Conservation (phyloP, 1,140 invertebrate species). For the Halesus radiatus region DNA sequence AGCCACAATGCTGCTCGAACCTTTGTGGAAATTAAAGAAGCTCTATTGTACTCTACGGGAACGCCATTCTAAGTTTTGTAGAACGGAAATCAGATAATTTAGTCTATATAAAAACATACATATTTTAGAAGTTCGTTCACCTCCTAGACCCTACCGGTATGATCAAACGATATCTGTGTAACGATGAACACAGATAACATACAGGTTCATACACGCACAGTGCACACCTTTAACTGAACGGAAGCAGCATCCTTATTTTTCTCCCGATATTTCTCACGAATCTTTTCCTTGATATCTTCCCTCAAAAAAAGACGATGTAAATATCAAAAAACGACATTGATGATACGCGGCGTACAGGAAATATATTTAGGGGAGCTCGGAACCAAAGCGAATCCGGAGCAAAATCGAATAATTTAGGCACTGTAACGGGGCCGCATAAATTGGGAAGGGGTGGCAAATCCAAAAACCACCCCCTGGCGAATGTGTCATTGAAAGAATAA, state of each 20-base stretch:
- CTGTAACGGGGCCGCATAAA: slow-evolving; percentile 8
- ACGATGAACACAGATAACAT: too few species aligned
- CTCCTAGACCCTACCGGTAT: too few species aligned
- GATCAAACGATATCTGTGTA: too few species aligned
- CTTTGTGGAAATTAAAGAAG: too few species aligned
- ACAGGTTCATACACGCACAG: too few species aligned
- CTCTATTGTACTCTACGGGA: too few species aligned
- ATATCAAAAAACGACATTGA: slow-evolving; percentile 18
- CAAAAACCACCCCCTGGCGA: neutral
- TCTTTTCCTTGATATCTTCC: slow-evolving; percentile 12
- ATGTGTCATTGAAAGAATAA: slow-evolving; percentile 22
- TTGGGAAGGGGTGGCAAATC: slow-evolving; percentile 7
- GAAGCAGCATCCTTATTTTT: neutral
- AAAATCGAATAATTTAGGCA: slow-evolving; percentile 34
- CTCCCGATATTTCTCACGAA: neutral
- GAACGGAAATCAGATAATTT: too few species aligned
- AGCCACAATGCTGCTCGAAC: too few species aligned
- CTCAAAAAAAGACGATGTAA: slow-evolving; percentile 6
- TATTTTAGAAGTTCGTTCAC: too few species aligned
- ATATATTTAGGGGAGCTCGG: slow-evolving; percentile 17
- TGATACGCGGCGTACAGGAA: neutral
- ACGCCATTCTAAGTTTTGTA: too few species aligned
- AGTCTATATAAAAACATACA: too few species aligned
- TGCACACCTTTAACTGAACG: too few species aligned
- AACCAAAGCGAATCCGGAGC: neutral